Evolutionary conservation across 2,888 invertebrate genomes (phyloP), one percentile per base, ranked within the genome.

Genomic region (Clostera curtula): DNA sequence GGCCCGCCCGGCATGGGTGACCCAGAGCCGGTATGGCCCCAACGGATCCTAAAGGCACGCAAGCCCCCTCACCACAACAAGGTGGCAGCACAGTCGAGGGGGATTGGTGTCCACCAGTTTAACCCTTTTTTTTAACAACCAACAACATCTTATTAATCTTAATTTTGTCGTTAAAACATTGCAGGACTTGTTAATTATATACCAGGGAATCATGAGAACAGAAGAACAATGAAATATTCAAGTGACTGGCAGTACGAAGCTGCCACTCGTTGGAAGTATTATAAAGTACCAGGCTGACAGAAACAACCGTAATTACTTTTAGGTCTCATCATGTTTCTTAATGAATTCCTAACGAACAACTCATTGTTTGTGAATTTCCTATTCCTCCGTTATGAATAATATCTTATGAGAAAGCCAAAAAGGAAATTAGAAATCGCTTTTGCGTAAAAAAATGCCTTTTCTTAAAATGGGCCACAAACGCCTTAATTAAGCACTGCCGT

Each of bases 211-310:
- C 58, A 64, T 56, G 55, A 49, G 49, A 48, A 43, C 46, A 49
- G 49, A 31, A 40, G 37, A 50, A 37, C 47, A 49, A 50, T 63
- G 33, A 60, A 67, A 64, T 60, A 67, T 63, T 64, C 53, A 63
- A 43, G 30, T 28, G 31, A 38, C 31, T 19, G 10, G 25, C 23
- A 32, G 32, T 27, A 32, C 31, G 12, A 13, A 37, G 25, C 24
- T 27, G 21, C 30, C 26, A 20, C 24, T 33, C 25, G 29, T 36
- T 42, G 17, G 30, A 25, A 34, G 40, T 42, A 40, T 38, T 35
- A 34, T 27, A 31, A 42, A 42, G 31, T 36, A 44, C 36, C 31
- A 39, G 30, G 22, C 34, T 27, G 22, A 25, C 24, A 17, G 27
- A 19, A 35, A 19, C 21, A 15, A 34, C 31, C 27, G 31, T 43